A percentile compares a stretch with the other conserved stretches of the same genome.
Evolutionary conservation across 2,888 invertebrate species (phyloP).

Genomic region (Cataglyphis cursor): DNA sequence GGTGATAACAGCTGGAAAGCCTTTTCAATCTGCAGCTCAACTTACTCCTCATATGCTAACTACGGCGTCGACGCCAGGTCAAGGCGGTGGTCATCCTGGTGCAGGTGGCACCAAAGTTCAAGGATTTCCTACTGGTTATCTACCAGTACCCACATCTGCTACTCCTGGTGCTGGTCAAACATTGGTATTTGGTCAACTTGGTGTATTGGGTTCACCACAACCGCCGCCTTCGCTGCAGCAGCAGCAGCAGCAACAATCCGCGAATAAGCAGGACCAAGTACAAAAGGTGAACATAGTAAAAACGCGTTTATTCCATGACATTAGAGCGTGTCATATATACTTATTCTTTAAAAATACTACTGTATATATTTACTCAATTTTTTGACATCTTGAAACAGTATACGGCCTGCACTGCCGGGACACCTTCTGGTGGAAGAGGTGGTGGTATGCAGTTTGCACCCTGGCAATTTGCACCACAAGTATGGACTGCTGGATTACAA

Average conservation of each 20-base stretch:
- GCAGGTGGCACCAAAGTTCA: slow-evolving; percentile 84
- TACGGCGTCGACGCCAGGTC: slow-evolving; percentile 87
- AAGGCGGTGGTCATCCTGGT: slow-evolving; percentile 83
- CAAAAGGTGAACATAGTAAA: slow-evolving; percentile 80
- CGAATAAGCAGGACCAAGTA: slow-evolving; percentile 84
- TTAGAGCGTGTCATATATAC: neutral
- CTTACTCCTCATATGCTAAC: slow-evolving; percentile 93
- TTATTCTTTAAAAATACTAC: neutral
- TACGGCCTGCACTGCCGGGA: slow-evolving; percentile 85
- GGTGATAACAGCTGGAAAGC: slow-evolving; percentile 94
- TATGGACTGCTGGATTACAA: slow-evolving; percentile 92
- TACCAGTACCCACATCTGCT: slow-evolving; percentile 93
- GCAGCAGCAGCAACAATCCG: slow-evolving; percentile 83
- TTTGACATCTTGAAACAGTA: slow-evolving; percentile 78
- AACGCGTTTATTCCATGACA: neutral
- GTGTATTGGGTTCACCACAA: slow-evolving; percentile 90
- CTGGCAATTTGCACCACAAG: slow-evolving; percentile 93
- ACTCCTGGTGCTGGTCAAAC: slow-evolving; percentile 90
- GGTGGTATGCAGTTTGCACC: slow-evolving; percentile 92
- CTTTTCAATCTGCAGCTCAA: slow-evolving; percentile 93
- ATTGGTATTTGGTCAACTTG: slow-evolving; percentile 91
- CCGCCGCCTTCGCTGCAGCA: slow-evolving; percentile 84
- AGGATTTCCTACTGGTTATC: slow-evolving; percentile 91
- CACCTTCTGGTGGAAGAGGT: slow-evolving; percentile 82
- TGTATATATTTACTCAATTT: neutral